A percentile compares a stretch with the other conserved stretches of the same genome.
Evolutionary conservation across 1,140 invertebrate species (phyloP).

Genomic region (Drosophila tsacasi): DNA sequence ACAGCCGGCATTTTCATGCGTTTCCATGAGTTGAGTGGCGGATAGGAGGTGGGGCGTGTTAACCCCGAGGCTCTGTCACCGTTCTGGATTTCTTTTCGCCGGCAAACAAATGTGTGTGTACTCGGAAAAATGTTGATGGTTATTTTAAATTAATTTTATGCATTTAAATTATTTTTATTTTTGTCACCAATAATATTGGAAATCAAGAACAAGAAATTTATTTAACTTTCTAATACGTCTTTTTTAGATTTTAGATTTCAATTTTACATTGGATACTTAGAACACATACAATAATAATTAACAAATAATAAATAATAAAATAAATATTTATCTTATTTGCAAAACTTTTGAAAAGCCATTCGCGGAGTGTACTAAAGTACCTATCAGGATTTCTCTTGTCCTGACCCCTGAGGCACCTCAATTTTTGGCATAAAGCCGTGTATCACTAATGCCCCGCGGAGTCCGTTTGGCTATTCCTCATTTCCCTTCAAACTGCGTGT

Average conservation of each 20-base stretch:
- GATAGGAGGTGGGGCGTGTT: constrained; percentile 12
- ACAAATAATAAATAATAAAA: too few relatives aligned
- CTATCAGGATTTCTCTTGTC: constrained; percentile 30
- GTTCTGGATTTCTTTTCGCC: constrained; percentile 35
- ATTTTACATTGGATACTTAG: neutral
- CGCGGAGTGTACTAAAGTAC: constrained; percentile 8
- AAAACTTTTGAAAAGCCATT: neutral
- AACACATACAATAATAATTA: neutral
- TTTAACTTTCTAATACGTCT: neutral
- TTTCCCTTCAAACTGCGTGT: constrained; percentile 6
- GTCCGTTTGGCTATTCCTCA: neutral
- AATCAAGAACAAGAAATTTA: neutral
- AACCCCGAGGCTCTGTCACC: constrained; percentile 39
- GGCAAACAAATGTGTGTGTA: constrained; percentile 6
- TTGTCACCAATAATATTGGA: too few relatives aligned
- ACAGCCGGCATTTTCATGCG: constrained; percentile 54
- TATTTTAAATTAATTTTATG: too few relatives aligned
- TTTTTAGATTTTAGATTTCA: neutral
- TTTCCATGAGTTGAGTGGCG: constrained; percentile 23
- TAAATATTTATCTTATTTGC: too few relatives aligned
- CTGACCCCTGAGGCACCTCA: constrained; percentile 47
- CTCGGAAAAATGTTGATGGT: neutral
- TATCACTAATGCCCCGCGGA: constrained; percentile 62
- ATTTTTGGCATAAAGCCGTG: constrained; percentile 76
- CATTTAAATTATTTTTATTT: too few relatives aligned